Evolutionary conservation across 2,888 invertebrate genomes (phyloP).

Genomic region (Dendrolimus pini): DNA sequence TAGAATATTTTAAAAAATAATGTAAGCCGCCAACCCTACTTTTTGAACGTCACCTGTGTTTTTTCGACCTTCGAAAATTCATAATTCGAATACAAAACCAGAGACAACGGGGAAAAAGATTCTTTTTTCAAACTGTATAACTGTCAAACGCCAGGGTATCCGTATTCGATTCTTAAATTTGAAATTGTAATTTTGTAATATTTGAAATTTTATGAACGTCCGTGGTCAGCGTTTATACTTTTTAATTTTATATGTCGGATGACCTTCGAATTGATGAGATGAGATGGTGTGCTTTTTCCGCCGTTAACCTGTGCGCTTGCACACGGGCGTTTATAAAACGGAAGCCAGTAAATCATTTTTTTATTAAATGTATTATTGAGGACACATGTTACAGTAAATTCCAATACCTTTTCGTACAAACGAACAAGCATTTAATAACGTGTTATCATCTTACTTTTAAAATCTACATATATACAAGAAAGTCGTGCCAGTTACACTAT

Average conservation of each 20-base stretch:
- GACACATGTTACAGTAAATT: too few relatives aligned
- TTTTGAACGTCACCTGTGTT: not conserved
- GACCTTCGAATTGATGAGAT: slow-evolving; percentile 59
- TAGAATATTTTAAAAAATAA: not conserved
- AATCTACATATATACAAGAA: too few relatives aligned
- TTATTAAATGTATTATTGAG: too few relatives aligned
- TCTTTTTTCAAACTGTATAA: not conserved
- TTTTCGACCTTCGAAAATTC: not conserved
- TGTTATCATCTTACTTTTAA: too few relatives aligned
- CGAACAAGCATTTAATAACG: too few relatives aligned
- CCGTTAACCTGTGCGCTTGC: too few relatives aligned
- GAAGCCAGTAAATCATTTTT: too few relatives aligned
- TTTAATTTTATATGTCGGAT: slow-evolving; percentile 70
- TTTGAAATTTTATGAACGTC: slow-evolving; percentile 71
- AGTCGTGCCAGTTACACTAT: too few relatives aligned
- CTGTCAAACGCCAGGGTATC: slow-evolving; percentile 1
- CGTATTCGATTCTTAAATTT: slow-evolving; percentile 35
- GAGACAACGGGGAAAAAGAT: not conserved
- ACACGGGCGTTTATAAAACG: too few relatives aligned
- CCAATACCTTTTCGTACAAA: too few relatives aligned
- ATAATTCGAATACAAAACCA: not conserved
- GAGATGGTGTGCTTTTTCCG: not conserved
- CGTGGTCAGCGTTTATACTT: slow-evolving; percentile 66
- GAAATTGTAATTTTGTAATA: slow-evolving; percentile 70
- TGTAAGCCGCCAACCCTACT: not conserved